These are phyloP conservation scores for Limnodromus scolopaceus DNA, from an alignment of 2,797 vertebrate species.

Conservation along the genomic window DNA sequence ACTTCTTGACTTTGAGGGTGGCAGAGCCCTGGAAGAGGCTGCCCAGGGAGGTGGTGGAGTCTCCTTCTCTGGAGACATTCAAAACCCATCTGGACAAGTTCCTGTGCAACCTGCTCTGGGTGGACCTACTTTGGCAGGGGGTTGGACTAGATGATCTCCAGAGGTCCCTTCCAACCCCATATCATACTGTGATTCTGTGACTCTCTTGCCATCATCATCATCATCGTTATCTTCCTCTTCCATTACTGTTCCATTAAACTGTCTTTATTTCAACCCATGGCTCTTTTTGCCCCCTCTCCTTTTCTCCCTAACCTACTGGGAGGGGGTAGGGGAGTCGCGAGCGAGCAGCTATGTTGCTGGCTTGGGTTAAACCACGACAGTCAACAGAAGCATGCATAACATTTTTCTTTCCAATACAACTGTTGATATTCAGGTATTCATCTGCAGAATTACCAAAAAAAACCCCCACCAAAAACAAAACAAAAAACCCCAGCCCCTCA, in stretches of 20 bases:
- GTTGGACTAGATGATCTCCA: too few relatives aligned
- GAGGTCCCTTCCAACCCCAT: too few relatives aligned
- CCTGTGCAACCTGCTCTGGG: too few relatives aligned
- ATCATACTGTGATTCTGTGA: neutral
- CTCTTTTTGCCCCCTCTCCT: neutral
- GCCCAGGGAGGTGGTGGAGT: too few relatives aligned
- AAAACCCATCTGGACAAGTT: too few relatives aligned
- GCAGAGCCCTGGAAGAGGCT: too few relatives aligned
- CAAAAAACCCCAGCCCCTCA: neutral
- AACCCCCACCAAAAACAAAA: too few relatives aligned
- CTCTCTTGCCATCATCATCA: neutral
- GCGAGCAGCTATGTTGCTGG: neutral
- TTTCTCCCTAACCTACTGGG: neutral
- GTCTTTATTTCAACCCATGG: neutral
- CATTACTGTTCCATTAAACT: neutral
- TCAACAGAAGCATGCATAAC: neutral
- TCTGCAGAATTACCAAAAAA: neutral
- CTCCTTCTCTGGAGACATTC: too few relatives aligned
- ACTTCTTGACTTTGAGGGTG: too few relatives aligned
- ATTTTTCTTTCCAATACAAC: neutral
- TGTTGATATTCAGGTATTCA: neutral
- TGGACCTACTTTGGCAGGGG: too few relatives aligned
- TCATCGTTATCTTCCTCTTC: neutral
- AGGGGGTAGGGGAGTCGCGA: neutral
- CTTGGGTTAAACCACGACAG: neutral